Evolutionary conservation across 2,797 vertebrate species (phyloP), one percentile per base, ranked within the genome.

Genomic region (Acrossocheilus wenchowensis): DNA sequence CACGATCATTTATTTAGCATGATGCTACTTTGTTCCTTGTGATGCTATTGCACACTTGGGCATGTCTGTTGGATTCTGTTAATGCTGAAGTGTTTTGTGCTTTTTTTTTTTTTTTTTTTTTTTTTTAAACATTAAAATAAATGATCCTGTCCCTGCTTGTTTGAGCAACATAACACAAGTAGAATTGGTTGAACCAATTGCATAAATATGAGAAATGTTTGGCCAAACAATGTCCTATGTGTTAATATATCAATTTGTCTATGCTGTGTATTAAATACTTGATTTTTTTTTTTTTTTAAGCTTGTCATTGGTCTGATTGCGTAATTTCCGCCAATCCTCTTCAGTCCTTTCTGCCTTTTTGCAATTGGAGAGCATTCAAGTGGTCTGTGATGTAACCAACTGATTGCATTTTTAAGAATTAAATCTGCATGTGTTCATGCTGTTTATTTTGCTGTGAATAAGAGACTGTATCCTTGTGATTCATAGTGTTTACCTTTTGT

Each of bases 281-380:
- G 26, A 26, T 26, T 26, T 26, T 26, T 26, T 26, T 50, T 41
- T 14, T 64, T 14, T 41, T 14, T 64, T 14, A 36, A 21, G 60
- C 45, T 23, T 23, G 34, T 23, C 4, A 30, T 30, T 2, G 10
- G 4, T 64, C 6, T 4, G 23, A 52, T 77, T 41, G n/a, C 1
- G 11, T 41, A 21, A 84, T 68, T 10, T 39, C 73, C 12, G 15
- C 15, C 30, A 66, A 19, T 66, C 45, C 34, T 64, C 23, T 34
- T 64, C 17, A 74, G 26, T 7, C n/a, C 50, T 64, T 75, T 48
- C 34, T 11, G 7, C 45, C 26, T 9, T 43, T 17, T 57, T 54
- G 23, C n/a, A 48, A 26, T 85, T 57, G 48, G 66, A 30, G 15
- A 57, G 23, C 17, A 12, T 85, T 85, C 81, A 79, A 45, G 30